Evolutionary conservation across 2,113 vertebrate genomes (phyloP), one percentile per base, ranked within the genome.

Genomic region (Paradisaea rubra): DNA sequence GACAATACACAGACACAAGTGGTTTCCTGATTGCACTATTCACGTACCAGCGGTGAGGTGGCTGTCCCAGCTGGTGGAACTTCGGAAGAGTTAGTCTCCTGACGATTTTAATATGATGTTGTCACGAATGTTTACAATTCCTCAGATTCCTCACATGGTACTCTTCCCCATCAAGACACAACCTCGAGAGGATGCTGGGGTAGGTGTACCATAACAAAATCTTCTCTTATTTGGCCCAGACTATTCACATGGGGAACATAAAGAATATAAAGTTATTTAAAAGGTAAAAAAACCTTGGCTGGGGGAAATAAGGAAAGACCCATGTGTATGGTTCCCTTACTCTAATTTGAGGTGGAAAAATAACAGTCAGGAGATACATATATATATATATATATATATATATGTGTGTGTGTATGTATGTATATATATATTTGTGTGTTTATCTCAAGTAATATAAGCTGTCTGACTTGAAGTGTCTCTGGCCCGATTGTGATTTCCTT

Each of bases 1-100:
- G 88, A 94, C 85, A 95, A 94, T 93, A 93, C 93, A 89, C 80
- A 97, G 90, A 86, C 82, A 91, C 60, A 71, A 94, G 88, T 95
- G 92, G 88, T 95, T 96, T 96, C 94, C 96, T 95, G 81, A 66
- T 89, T 82, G 80, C 70, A 61, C 44, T 94, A 81, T 54, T 93
- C 87, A 79, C 2, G 0, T 91, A 89, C 37, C 65, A 69, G 56
- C 27, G 72, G 79, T 71, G 79, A 97, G 42, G 85, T 83, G 76
- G 33, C 81, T 50, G 54, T 86, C 89, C 44, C 85, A 95, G 91
- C 66, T 88, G 81, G 33, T 77, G 52, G 35, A 69, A 70, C 28
- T 77, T 83, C 1, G 0, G 68, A 89, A 95, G 66, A 87, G 27
- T 91, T 77, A 73, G 41, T 86, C 68, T 91, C 72, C 45, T 64